Evolutionary conservation across 2,113 vertebrate genomes (phyloP).

Genomic region (Charadrius vociferus): DNA sequence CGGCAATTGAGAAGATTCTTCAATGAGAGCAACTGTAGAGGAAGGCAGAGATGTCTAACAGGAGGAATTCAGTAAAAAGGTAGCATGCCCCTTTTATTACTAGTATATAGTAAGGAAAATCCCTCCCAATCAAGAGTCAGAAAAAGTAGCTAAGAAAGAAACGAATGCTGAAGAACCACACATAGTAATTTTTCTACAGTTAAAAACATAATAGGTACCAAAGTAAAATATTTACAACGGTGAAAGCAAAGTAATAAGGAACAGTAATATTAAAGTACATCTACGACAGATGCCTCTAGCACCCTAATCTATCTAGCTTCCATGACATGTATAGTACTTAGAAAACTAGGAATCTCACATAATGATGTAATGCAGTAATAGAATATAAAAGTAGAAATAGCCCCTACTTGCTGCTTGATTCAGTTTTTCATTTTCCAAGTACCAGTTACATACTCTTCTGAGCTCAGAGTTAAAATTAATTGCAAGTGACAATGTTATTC

Average conservation of each 20-base stretch:
- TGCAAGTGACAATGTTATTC: slow-evolving; percentile 4
- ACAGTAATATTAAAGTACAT: not conserved
- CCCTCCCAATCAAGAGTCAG: not conserved
- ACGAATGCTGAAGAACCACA: not conserved
- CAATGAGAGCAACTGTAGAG: not conserved
- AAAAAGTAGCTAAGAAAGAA: not conserved
- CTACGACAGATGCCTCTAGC: not conserved
- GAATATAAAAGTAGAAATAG: not conserved
- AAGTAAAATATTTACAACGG: not conserved
- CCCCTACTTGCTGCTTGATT: not conserved
- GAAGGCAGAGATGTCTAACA: not conserved
- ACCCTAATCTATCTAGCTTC: not conserved
- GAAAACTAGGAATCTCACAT: not conserved
- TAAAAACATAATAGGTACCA: not conserved
- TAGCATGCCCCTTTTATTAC: not conserved
- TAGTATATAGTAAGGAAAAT: not conserved
- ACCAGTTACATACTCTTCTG: not conserved
- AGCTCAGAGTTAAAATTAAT: slow-evolving; percentile 39
- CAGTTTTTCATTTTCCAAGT: not conserved
- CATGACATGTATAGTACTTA: not conserved
- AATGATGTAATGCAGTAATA: not conserved
- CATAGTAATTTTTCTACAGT: not conserved
- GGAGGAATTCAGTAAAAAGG: not conserved
- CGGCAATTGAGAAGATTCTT: slow-evolving; percentile 7
- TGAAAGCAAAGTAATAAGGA: not conserved